Evolutionary conservation across 2,888 invertebrate genomes (phyloP), one percentile per base, ranked within the genome.

Genomic region (Xestia c-nigrum): DNA sequence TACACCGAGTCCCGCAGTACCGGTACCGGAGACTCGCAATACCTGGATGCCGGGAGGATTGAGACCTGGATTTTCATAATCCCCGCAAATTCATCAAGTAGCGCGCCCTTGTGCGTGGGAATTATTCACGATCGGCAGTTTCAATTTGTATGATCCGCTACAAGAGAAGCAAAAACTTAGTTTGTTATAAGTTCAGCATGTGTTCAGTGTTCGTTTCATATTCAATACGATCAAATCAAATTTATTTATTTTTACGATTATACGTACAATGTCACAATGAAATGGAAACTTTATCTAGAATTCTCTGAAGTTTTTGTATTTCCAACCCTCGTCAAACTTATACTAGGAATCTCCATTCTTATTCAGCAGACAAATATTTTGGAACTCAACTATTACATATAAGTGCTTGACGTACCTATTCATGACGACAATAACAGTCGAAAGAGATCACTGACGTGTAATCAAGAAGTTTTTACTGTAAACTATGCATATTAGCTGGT

Each of bases 31-130:
- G 38, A 38, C 14, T 50, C 64, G 52, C 31, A 68, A 43, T 66
- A 40, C 64, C 59, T 46, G 31, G 7, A 19, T 43, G 16, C 16
- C n/a, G 43, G 14, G 24, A 38, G 63, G 70, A 83, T 75, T 78
- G 70, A 78, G 67, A 82, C 63, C 76, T 87, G 74, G 65, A 84
- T 82, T 86, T 82, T 80, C 81, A 80, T 84, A 86, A 84, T 84
- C 74, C 84, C 82, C 69, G 72, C 74, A 74, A 81, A 79, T 77
- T 78, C 76, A 80, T 81, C 79, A 86, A 88, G 68, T 83, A 71
- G 67, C 64, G 65, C 57, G 59, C 75, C 72, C 67, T 74, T 50
- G n/a, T 83, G 80, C 80, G 74, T 75, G 68, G 72, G 72, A 83
- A 78, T 87, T 85, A 85, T 78, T 83, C 75, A 73, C 72, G 69